A percentile compares a stretch with the other conserved stretches of the same genome.
These are phyloP conservation scores for Sebastes diploproa DNA, from an alignment of 2,797 vertebrate species.

Conservation along the genomic window DNA sequence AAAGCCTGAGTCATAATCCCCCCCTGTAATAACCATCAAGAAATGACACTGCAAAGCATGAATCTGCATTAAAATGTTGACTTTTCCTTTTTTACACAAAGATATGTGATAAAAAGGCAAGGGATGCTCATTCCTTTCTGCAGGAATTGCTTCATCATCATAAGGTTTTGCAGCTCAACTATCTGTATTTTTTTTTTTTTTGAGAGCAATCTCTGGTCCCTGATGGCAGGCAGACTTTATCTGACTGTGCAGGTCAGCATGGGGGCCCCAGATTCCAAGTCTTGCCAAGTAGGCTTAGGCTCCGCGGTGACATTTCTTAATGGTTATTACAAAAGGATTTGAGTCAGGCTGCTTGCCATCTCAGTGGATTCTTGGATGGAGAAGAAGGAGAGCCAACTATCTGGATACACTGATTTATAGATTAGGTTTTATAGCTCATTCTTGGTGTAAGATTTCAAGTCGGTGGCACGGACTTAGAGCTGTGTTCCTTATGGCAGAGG, in stretches of 20 bases:
- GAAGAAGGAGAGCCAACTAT: conserved; percentile 41
- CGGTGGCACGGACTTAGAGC: neutral
- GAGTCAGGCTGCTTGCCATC: conserved; percentile 45
- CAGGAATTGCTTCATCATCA: conserved; percentile 72
- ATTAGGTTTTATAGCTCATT: conserved; percentile 42
- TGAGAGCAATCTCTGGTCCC: conserved; percentile 46
- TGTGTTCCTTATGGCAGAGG: neutral
- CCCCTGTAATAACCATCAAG: neutral
- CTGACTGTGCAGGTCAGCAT: conserved; percentile 59
- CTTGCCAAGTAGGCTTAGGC: conserved; percentile 57
- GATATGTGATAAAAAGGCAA: conserved; percentile 24
- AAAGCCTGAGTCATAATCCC: conserved; percentile 1
- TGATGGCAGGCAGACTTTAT: conserved; percentile 47
- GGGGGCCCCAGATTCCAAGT: conserved; percentile 48
- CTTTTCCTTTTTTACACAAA: conserved; percentile 35
- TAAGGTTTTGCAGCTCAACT: conserved; percentile 46
- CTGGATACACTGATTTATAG: conserved; percentile 50
- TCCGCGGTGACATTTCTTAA: conserved; percentile 52
- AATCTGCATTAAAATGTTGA: conserved; percentile 32
- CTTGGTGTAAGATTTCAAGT: conserved; percentile 37
- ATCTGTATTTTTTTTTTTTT: conserved; percentile 38
- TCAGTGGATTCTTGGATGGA: conserved; percentile 46
- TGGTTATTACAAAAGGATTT: conserved; percentile 56
- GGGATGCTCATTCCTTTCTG: conserved; percentile 55
- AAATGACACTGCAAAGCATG: conserved; percentile 8